Evolutionary conservation across 2,888 invertebrate species (phyloP), one percentile per base, ranked within the genome.

Genomic region (Aelia acuminata): DNA sequence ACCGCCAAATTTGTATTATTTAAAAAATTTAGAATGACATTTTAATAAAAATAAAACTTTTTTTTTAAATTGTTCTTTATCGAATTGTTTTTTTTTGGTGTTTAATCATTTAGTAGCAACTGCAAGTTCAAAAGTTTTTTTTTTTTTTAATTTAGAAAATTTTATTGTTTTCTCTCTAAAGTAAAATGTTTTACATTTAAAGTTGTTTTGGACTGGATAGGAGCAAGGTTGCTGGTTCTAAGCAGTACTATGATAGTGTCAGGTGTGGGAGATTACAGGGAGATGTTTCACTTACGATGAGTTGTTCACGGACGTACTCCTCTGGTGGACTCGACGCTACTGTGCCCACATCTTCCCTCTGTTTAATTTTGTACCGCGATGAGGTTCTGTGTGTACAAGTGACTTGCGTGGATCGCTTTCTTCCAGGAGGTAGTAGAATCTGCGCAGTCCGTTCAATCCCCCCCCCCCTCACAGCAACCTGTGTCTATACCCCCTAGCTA

Each of bases 391-490:
- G 85, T 49, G 85, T 49, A 85, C 49, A 50, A 85, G 47, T 50
- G 85, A 85, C 85, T 53, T 85, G 85, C 85, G 85, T 85, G 85
- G 49, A 35, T 49, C 85, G 85, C 43, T 48, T 47, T 47, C 35
- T 85, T 31, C 85, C 47, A 49, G 85, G 49, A 49, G 49, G 13
- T 31, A 43, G 80, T 47, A 43, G 80, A 35, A 47, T 80, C 80
- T 85, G 85, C 85, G 85, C 85, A 85, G 85, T 47, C 85, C 47
- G 53, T 49, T 49, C 53, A 31, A n/a, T 49, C 85, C n/a, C 84
- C 43, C 84, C 84, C 85, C 85, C 85, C n/a, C 85, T 85, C 48
- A 49, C 85, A 85, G 85, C 85, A 85, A 85, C 85, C 85, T 85
- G 85, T 85, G 47, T 85, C 85, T 53, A 53, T 43, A 43, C 75